These are phyloP conservation scores for Drosophila lacertosa DNA, from an alignment of 1,140 invertebrate species.

Conservation along the genomic window DNA sequence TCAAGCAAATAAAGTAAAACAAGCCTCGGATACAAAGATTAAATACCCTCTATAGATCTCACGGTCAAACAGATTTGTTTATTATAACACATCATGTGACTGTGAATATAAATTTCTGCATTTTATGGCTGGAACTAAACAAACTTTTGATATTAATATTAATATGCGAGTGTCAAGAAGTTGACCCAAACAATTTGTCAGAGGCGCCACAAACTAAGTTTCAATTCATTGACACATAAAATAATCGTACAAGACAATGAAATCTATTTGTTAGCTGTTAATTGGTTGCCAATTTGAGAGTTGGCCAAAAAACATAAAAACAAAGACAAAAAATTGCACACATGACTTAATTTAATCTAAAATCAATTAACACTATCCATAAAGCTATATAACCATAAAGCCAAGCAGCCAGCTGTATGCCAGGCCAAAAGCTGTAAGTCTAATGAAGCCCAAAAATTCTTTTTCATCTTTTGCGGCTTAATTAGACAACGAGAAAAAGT, in stretches of 20 bases:
- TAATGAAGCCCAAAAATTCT: slow-evolving; percentile 64
- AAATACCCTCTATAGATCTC: not conserved
- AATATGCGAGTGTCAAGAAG: not conserved
- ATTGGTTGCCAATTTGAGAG: slow-evolving; percentile 61
- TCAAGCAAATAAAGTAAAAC: too few species aligned
- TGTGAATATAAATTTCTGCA: not conserved
- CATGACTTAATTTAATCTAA: slow-evolving; percentile 74
- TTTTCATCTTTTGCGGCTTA: slow-evolving; percentile 57
- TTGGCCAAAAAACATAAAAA: not conserved
- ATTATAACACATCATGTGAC: not conserved
- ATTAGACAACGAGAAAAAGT: slow-evolving; percentile 54
- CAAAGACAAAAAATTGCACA: slow-evolving; percentile 23
- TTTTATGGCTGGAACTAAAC: slow-evolving; percentile 1
- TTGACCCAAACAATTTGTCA: slow-evolving; percentile 49
- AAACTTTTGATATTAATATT: not conserved
- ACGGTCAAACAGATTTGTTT: not conserved
- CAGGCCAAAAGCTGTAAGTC: slow-evolving; percentile 19
- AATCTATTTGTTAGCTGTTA: slow-evolving; percentile 79
- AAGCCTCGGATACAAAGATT: too few species aligned
- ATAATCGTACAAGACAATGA: slow-evolving; percentile 41
- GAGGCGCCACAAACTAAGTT: slow-evolving; percentile 40
- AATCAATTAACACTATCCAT: slow-evolving; percentile 55
- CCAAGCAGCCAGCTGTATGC: slow-evolving; percentile 10
- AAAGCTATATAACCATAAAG: slow-evolving; percentile 9
- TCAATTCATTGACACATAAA: slow-evolving; percentile 56